phyloP scores from a whole-genome alignment of 1,140 invertebrate genomes.

The Drosophila murphyi region DNA sequence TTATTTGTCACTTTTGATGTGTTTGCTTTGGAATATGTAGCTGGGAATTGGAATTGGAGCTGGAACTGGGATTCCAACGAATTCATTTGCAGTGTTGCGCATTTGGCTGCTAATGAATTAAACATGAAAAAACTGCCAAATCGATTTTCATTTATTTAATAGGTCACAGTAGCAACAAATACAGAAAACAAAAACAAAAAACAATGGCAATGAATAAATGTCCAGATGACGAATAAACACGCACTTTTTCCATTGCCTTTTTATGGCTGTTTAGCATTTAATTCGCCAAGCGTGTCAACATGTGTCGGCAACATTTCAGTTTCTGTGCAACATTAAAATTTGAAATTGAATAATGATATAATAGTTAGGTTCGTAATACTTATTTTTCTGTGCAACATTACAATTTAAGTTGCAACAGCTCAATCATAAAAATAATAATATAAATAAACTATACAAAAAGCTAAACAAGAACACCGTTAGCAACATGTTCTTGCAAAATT shows the following conservation, averaged over 20 bases:
- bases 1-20: constrained; percentile 21
- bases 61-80: background rate
- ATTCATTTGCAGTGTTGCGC: constrained; percentile 14
- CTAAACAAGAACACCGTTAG: too few species aligned
- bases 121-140: constrained; percentile 44
- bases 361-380: too few species aligned
- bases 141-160: constrained; percentile 50
- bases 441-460: too few species aligned
- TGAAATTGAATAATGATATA: background rate
- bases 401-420: background rate
- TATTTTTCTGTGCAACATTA: background rate
- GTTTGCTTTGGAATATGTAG: constrained; percentile 16
- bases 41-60: constrained; percentile 2
- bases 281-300: background rate
- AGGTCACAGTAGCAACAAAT: constrained; percentile 29
- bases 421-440: too few species aligned
- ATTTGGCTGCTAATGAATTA: constrained; percentile 42
- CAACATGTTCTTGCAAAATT: too few species aligned
- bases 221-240: constrained; percentile 27
- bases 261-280: constrained; percentile 12
- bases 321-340: constrained; percentile 4
- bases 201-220: constrained; percentile 19
- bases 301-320: constrained; percentile 11
- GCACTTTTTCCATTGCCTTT: constrained; percentile 14
- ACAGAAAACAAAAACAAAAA: constrained; percentile 4